Evolutionary conservation across 2,113 vertebrate species (phyloP).

Genomic region (Apteryx mantelli): DNA sequence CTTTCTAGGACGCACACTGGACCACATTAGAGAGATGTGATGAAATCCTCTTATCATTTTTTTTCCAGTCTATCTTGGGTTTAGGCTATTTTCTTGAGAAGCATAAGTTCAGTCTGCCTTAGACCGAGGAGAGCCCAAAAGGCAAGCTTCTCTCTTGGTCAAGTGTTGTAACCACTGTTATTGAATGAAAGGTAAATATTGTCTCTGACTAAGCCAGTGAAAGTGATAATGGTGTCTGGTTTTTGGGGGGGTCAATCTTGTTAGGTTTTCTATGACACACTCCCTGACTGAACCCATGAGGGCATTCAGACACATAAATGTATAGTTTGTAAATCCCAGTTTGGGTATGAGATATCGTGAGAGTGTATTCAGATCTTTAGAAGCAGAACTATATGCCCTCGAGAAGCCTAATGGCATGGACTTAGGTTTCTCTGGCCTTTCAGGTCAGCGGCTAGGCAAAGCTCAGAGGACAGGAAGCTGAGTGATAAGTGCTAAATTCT

Average conservation of each 20-base stretch:
- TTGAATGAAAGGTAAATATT: neutral
- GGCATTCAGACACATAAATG: neutral
- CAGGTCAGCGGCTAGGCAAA: neutral
- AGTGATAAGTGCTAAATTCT: neutral
- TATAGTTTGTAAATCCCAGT: neutral
- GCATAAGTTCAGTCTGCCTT: neutral
- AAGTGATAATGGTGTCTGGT: neutral
- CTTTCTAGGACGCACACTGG: neutral
- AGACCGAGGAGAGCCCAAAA: neutral
- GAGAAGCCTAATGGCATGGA: accelerated
- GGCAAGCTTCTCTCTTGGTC: neutral
- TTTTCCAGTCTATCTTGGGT: neutral
- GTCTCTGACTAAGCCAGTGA: neutral
- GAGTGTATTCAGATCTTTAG: neutral
- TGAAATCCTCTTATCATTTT: neutral
- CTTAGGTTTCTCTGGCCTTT: neutral
- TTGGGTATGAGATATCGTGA: neutral
- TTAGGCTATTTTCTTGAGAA: neutral
- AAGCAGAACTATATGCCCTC: accelerated
- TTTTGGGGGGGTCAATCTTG: accelerated
- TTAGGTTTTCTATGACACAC: neutral
- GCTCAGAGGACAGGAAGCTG: accelerated
- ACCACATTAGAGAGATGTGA: accelerated
- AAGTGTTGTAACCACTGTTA: neutral
- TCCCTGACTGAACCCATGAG: neutral